Evolutionary conservation across 1,140 invertebrate genomes (phyloP), one percentile per base, ranked within the genome.

Genomic region (Diorhabda elongata): DNA sequence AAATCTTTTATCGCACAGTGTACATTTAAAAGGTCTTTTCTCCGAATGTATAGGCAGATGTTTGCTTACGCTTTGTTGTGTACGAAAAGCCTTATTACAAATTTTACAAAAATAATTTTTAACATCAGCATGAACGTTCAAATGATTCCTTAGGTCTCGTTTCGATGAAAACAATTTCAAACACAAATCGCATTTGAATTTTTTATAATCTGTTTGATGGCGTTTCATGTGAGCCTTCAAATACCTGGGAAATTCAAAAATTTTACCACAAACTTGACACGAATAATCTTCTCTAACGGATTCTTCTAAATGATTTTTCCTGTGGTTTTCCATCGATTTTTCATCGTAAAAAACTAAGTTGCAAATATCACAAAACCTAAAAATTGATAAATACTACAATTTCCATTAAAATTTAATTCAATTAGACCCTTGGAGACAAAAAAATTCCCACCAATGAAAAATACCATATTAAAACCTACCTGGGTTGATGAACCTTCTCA

Each of bases 1-100:
- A 60, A 78, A 78, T 11, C 68, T 44, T 45, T 66, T 63, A 3
- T 66, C 62, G 44, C 71, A 73, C 42, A 66, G 63, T 4, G 63
- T 66, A 44, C 71, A 73, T 8, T 62, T 56, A 42, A 67, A 73
- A 3, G 71, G 71, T 11, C 68, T 58, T 41, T 66, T 71, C 11
- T 71, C 60, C 26, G 66, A 71, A 44, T 68, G 68, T 64, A 69
- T 69, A 1, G 68, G 68, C 68, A 67, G 62, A 65, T 67, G 65
- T 43, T 70, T 70, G 9, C 41, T 61, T 4, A 70, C 69, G 9
- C 59, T 67, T 44, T 69, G 62, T 42, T 69, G 64, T 8, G 68
- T 69, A 5, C 68, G 41, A 44, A 69, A 69, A 8, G 68, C 62
- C 52, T 69, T 69, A 58, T 69, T 26, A 42, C 68, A 69, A 41